Percentiles rank a stretch among this genome's conserved stretches.
Evolutionary conservation across 2,113 vertebrate genomes (phyloP).

Genomic region (Terrapene triunguis): DNA sequence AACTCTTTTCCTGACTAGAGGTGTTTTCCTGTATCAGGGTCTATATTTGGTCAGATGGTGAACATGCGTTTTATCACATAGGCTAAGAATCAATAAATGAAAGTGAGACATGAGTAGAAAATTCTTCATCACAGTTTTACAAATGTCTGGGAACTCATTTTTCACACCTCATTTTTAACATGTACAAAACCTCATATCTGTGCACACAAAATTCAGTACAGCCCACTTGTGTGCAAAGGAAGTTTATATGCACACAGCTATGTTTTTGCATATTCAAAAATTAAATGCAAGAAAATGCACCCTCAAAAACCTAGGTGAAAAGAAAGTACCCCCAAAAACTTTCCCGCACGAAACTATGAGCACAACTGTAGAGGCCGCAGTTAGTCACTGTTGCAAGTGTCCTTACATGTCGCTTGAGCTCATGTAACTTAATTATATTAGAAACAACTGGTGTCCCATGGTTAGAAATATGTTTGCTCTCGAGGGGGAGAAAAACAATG

Average conservation of each 20-base stretch:
- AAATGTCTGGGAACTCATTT: background rate
- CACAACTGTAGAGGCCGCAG: background rate
- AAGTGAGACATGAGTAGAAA: background rate
- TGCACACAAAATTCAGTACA: background rate
- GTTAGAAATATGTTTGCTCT: background rate
- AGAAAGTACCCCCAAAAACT: background rate
- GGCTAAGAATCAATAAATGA: conserved; percentile 3
- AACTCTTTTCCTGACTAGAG: background rate
- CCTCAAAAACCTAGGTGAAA: background rate
- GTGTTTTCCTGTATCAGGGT: background rate
- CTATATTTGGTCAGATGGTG: background rate
- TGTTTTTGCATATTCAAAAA: background rate
- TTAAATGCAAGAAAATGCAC: background rate
- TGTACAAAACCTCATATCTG: background rate
- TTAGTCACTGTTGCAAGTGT: background rate
- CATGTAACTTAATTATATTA: background rate
- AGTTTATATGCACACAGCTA: background rate
- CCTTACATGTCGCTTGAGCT: background rate
- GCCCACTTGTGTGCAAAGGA: background rate
- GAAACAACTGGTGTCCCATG: background rate
- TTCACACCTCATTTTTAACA: background rate
- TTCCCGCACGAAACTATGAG: background rate
- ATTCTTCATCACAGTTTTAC: background rate
- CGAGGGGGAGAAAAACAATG: rapidly evolving
- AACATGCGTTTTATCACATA: background rate